Conservation (phyloP, 2,113 vertebrate species). For the Rhinogobius similis region DNA sequence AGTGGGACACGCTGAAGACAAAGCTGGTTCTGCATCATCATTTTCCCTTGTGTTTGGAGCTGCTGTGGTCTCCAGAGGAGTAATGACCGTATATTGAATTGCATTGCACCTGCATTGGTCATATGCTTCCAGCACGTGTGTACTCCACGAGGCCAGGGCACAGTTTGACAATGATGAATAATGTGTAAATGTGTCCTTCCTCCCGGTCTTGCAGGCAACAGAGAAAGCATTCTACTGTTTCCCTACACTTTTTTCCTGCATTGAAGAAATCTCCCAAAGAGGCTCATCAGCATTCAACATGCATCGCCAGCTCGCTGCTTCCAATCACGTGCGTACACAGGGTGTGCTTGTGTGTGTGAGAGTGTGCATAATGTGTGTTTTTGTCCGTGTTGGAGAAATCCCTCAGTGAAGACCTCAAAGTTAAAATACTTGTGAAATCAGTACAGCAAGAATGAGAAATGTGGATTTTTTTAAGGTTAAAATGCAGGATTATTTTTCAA, state of each 20-base stretch:
- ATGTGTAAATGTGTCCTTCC: conserved; percentile 28
- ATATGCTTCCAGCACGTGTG: conserved; percentile 12
- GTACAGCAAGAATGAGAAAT: conserved; percentile 14
- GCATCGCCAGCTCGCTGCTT: conserved; percentile 58
- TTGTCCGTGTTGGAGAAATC: conserved; percentile 45
- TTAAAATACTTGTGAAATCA: conserved; percentile 22
- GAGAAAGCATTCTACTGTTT: conserved; percentile 58
- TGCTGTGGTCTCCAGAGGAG: conserved; percentile 5
- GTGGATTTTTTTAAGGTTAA: conserved; percentile 24
- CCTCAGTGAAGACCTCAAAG: conserved; percentile 54
- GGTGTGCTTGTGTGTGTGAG: conserved; percentile 27
- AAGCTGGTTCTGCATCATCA: conserved; percentile 34
- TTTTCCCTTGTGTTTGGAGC: background rate
- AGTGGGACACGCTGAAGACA: conserved; percentile 55
- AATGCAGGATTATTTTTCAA: conserved; percentile 12
- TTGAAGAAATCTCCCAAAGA: conserved; percentile 38
- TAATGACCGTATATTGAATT: conserved; percentile 21
- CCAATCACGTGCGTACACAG: conserved; percentile 65
- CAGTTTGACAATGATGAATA: conserved; percentile 61
- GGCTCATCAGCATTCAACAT: conserved; percentile 69
- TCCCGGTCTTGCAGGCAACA: conserved; percentile 45
- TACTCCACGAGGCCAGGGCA: conserved; percentile 26
- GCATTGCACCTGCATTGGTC: conserved; percentile 1
- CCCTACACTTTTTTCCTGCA: conserved; percentile 3
- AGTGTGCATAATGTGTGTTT: conserved; percentile 23